phyloP scores from a whole-genome alignment of 2,888 invertebrate genomes.

The Platycheirus albimanus region DNA sequence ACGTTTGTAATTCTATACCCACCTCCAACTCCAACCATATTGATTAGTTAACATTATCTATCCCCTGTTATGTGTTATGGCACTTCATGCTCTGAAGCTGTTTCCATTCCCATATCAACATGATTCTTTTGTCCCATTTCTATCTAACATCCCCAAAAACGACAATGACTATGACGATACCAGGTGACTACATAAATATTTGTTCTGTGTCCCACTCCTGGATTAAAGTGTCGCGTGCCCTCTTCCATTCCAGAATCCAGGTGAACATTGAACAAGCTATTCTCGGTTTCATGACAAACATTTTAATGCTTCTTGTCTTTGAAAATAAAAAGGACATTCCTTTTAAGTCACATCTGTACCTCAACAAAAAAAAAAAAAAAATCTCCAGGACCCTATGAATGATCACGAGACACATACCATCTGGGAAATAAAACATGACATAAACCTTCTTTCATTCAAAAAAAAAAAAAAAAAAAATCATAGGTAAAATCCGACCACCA shows the following conservation, averaged over 20 bases:
- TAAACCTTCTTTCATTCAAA: background rate
- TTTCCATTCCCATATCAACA: no score
- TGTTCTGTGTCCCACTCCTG: background rate
- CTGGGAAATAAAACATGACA: conserved; percentile 26
- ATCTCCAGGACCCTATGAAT: conserved; percentile 17
- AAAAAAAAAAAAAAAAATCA: background rate
- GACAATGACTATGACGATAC: no score
- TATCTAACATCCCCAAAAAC: no score
- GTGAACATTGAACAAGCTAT: conserved; percentile 31
- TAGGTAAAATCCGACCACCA: conserved; percentile 11
- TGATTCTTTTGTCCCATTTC: no score
- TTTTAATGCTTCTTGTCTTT: conserved; percentile 9
- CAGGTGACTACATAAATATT: background rate
- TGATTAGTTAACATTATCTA: no score
- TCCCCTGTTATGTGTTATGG: no score
- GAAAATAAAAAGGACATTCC: background rate
- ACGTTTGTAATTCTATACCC: no score
- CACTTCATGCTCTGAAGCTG: no score
- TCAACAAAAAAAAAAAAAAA: background rate
- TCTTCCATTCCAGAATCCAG: conserved; percentile 22
- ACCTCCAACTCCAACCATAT: no score
- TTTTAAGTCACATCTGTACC: conserved; percentile 33
- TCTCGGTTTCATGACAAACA: conserved; percentile 26
- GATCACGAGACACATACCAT: conserved; percentile 24
- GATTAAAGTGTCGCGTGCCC: conserved; percentile 55